phyloP scores from a whole-genome alignment of 2,797 vertebrate species.

The Trichosurus vulpecula region DNA sequence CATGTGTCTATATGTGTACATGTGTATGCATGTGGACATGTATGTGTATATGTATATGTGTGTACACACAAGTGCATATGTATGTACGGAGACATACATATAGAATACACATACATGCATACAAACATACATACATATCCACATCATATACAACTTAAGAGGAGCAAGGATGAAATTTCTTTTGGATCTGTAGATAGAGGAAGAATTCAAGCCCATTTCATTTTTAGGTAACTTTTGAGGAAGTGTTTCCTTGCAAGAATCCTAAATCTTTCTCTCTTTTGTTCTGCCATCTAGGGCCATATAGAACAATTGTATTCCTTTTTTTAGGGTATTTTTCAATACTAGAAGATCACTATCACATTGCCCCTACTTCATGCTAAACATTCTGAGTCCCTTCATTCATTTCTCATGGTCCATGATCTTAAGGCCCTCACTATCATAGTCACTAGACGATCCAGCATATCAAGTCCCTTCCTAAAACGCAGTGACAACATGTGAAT shows the following conservation, averaged over 20 bases:
- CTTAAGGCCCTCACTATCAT: too few species aligned
- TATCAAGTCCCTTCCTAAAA: too few species aligned
- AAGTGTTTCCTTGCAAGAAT: background rate
- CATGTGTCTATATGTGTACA: fast-evolving
- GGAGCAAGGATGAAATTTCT: background rate
- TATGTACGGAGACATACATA: too few species aligned
- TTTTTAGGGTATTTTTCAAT: background rate
- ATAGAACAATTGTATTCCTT: background rate
- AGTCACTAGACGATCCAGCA: too few species aligned
- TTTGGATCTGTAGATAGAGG: background rate
- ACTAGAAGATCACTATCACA: background rate
- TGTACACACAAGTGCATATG: too few species aligned
- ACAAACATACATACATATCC: background rate
- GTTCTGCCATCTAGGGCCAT: background rate
- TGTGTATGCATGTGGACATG: too few species aligned
- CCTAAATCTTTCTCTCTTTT: background rate
- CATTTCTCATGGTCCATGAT: background rate
- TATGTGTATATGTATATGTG: too few species aligned
- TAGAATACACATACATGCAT: too few species aligned
- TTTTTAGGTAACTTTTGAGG: background rate
- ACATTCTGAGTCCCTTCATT: background rate
- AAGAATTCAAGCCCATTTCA: background rate
- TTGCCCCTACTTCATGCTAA: background rate
- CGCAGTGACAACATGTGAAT: too few species aligned
- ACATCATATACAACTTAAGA: background rate